Conservation (phyloP, 1,140 invertebrate species). For the Lordiphosa collinella region DNA sequence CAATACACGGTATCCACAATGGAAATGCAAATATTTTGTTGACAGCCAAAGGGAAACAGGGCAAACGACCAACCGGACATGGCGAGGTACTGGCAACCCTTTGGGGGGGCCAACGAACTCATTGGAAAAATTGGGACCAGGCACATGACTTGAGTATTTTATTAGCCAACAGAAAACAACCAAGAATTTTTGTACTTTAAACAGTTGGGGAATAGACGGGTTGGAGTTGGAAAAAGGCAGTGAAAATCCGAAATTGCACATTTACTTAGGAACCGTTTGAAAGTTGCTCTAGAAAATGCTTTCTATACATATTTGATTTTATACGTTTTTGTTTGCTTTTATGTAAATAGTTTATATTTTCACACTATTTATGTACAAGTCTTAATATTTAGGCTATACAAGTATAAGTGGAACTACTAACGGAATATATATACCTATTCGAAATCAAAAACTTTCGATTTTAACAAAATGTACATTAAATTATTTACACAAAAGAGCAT, state of each 20-base stretch:
- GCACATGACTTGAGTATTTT: slow-evolving; percentile 22
- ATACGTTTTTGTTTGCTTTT: neutral
- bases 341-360: no score
- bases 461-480: slow-evolving; percentile 9
- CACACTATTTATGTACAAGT: slow-evolving; percentile 30
- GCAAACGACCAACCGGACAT: slow-evolving; percentile 66
- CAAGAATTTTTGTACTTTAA: neutral
- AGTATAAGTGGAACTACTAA: neutral
- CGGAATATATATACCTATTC: neutral
- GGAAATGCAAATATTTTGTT: slow-evolving; percentile 74
- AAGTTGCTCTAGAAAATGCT: no score
- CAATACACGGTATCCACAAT: slow-evolving; percentile 3
- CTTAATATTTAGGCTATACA: slow-evolving; percentile 37
- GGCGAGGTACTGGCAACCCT: slow-evolving; percentile 20
- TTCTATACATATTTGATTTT: no score
- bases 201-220: no score
- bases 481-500: neutral
- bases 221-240: neutral
- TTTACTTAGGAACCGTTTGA: no score
- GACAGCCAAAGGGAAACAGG: slow-evolving; percentile 29
- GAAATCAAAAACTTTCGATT: neutral
- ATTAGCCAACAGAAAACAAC: neutral
- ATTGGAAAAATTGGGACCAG: slow-evolving; percentile 27
- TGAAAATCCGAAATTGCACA: no score
- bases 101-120: slow-evolving; percentile 33